Conservation (phyloP, 2,888 invertebrate species). For the Epistrophe grossulariae region DNA sequence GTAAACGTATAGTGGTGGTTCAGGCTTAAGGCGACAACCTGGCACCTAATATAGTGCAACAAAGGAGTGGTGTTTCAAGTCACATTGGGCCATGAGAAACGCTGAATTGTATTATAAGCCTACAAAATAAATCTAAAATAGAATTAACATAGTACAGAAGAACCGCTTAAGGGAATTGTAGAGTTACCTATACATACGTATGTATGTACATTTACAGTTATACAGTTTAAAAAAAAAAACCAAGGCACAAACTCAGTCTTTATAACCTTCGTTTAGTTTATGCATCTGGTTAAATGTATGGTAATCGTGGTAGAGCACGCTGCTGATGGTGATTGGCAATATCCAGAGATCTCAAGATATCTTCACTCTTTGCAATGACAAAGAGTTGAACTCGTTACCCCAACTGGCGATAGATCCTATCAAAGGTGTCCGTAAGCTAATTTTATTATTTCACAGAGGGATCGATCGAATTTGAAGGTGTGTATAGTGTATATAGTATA, state of each 20-base stretch:
- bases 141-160: constrained; percentile 64
- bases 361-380: constrained; percentile 62
- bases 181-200: neutral
- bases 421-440: constrained; percentile 71
- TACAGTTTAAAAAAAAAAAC: neutral
- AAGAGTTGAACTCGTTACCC: constrained; percentile 73
- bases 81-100: constrained; percentile 47
- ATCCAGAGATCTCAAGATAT: constrained; percentile 60
- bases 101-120: constrained; percentile 2
- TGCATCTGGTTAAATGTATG: constrained; percentile 30
- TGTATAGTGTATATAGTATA: constrained; percentile 1
- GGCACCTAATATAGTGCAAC: constrained; percentile 67
- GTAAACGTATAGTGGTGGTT: neutral
- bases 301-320: constrained; percentile 44
- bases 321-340: constrained; percentile 63
- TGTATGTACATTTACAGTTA: neutral
- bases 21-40: constrained; percentile 66
- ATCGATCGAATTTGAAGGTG: constrained; percentile 47
- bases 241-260: constrained; percentile 38
- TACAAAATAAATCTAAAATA: constrained; percentile 21
- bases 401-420: constrained; percentile 54
- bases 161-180: constrained; percentile 61
- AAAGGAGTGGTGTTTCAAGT: constrained; percentile 66
- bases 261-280: constrained; percentile 48
- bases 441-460: constrained; percentile 55